phyloP scores from a whole-genome alignment of 2,888 invertebrate genomes.

The Crocallis elinguaria region DNA sequence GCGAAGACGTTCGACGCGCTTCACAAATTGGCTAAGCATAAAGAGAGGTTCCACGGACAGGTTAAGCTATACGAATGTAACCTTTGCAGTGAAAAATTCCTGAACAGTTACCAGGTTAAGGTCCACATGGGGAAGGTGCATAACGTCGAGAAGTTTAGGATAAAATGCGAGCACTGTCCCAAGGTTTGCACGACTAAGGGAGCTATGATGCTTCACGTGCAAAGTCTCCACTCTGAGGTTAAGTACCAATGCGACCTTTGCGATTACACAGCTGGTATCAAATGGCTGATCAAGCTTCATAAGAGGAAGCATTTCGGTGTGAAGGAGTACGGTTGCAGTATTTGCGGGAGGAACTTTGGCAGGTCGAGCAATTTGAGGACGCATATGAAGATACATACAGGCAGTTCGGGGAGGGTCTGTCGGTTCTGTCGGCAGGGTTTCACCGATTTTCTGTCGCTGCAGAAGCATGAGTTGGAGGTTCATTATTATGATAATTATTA shows the following conservation, averaged over 20 bases:
- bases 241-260: slow-evolving; percentile 66
- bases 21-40: slow-evolving; percentile 60
- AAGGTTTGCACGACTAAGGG: slow-evolving; percentile 77
- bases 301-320: slow-evolving; percentile 78
- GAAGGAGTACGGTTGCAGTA: slow-evolving; percentile 78
- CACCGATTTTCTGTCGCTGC: slow-evolving; percentile 51
- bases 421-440: slow-evolving; percentile 62
- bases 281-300: slow-evolving; percentile 70
- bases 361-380: slow-evolving; percentile 78
- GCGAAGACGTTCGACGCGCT: slow-evolving; percentile 69
- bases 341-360: slow-evolving; percentile 82
- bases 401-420: slow-evolving; percentile 62
- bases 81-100: slow-evolving; percentile 57
- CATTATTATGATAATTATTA: slow-evolving; percentile 54
- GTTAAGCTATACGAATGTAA: slow-evolving; percentile 52
- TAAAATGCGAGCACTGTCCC: slow-evolving; percentile 72
- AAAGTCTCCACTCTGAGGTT: slow-evolving; percentile 72
- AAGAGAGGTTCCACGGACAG: slow-evolving; percentile 57
- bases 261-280: slow-evolving; percentile 63
- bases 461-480: slow-evolving; percentile 52
- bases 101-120: slow-evolving; percentile 61
- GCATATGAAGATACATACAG: slow-evolving; percentile 72
- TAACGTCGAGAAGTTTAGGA: slow-evolving; percentile 65
- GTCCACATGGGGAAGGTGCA: slow-evolving; percentile 72
- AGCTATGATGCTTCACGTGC: slow-evolving; percentile 79